Evolutionary conservation across 2,888 invertebrate genomes (phyloP), one percentile per base, ranked within the genome.

Genomic region (Lasioglossum marginatum): DNA sequence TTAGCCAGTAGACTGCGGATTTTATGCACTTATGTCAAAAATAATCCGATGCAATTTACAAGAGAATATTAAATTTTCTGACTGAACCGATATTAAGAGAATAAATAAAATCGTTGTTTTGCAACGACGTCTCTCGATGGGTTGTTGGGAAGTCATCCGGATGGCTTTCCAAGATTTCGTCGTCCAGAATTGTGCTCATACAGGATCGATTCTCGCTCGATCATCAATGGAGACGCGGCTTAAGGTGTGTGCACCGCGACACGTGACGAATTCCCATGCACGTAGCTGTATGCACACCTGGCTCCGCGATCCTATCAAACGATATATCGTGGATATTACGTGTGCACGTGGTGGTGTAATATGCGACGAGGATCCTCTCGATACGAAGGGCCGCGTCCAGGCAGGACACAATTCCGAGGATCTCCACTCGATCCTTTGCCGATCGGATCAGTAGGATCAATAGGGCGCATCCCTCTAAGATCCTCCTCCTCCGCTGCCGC

Each of bases 261-360:
- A 75, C 83, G 80, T 81, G 80, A 68, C 45, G 27, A 73, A 45
- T n/a, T 76, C 43, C 3, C 16, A 45, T 37, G 63, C 63, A 27
- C 63, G 48, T n/a, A 70, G 8, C 63, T 82, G 48, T 77, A 37
- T 74, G 63, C 79, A 34, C 83, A 77, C 83, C 81, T 74, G 73
- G 16, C 52, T 31, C 68, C 77, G 72, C 60, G 31, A 34, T 63
- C 27, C 75, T 60, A 27, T 83, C 79, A 16, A 66, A 10, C 79
- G 52, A 57, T 79, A n/a, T 43, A 73, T 77, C 60, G 12, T 31
- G 66, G 68, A 78, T 82, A 82, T 82, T 78, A 68, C 68, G 52
- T 34, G 31, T 34, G 63, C 63, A 63, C 63, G 63, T 66, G 70
- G 66, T 19, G 31, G 27, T 37, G 57, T 57, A 71, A 68, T 68